Percentiles rank a stretch among this genome's conserved stretches.
Evolutionary conservation across 2,888 invertebrate species (phyloP).

Genomic region (Cheilosia impressa): DNA sequence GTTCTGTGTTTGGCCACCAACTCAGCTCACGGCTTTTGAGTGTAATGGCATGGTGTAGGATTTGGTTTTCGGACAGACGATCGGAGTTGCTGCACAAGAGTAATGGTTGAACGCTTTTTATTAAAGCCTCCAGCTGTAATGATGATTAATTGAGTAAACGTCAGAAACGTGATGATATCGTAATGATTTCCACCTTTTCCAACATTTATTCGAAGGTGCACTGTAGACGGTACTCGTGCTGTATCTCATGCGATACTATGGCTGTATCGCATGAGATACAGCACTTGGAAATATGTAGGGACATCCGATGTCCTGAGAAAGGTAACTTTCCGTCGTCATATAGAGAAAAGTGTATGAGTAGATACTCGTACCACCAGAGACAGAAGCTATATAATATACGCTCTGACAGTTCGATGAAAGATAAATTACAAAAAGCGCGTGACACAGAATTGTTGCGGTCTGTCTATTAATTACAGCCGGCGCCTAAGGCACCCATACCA

Average conservation of each 20-base stretch:
- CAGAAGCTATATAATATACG: neutral
- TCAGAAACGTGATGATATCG: constrained; percentile 84
- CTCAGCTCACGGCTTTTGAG: constrained; percentile 15
- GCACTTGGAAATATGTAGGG: neutral
- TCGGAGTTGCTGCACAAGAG: constrained; percentile 39
- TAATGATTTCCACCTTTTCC: constrained; percentile 77
- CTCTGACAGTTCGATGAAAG: constrained; percentile 61
- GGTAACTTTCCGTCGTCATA: neutral
- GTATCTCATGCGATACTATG: neutral
- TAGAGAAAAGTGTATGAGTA: neutral
- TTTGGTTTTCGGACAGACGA: constrained; percentile 44
- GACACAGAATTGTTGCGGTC: constrained; percentile 61
- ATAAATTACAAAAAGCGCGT: constrained; percentile 63
- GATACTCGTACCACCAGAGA: too few relatives aligned
- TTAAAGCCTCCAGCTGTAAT: constrained; percentile 77
- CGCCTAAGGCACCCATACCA: constrained; percentile 46
- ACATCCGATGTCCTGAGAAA: neutral
- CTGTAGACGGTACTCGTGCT: neutral
- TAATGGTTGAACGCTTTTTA: constrained; percentile 55
- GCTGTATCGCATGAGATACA: neutral
- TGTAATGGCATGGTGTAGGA: constrained; percentile 24
- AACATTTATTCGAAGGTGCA: neutral
- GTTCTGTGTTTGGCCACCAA: constrained; percentile 45
- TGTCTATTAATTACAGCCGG: constrained; percentile 63
- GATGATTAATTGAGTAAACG: constrained; percentile 83